phyloP scores from a whole-genome alignment of 2,888 invertebrate species.

The Gisinianus flammeolus region DNA sequence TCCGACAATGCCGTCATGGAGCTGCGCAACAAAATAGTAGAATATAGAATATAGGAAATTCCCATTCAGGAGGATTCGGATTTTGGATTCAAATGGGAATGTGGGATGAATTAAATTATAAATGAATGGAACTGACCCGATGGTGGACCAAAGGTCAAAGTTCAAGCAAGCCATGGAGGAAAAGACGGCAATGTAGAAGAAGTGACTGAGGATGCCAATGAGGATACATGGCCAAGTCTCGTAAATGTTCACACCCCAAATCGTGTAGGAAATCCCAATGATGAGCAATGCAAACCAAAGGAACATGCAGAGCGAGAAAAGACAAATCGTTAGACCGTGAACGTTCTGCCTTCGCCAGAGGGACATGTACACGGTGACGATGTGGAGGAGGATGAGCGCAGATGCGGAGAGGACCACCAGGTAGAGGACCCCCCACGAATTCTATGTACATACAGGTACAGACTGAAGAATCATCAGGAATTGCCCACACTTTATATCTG shows the following conservation, averaged over 20 bases:
- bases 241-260: neutral
- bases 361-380: neutral
- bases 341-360: conserved; percentile 4
- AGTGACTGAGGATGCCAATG: neutral
- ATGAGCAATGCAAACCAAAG: neutral
- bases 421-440: neutral
- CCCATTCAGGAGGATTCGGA: neutral
- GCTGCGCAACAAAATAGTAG: too few species aligned
- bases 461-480: neutral
- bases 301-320: neutral
- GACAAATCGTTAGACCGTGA: neutral
- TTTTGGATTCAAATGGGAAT: neutral
- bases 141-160: neutral
- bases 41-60: too few species aligned
- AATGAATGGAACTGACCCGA: neutral
- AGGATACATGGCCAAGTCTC: neutral
- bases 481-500: neutral
- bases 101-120: neutral
- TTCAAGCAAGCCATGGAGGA: neutral
- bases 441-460: neutral
- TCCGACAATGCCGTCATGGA: conserved; percentile 3
- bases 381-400: neutral
- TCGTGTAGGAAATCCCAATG: neutral
- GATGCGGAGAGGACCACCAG: neutral
- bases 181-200: neutral